phyloP scores from a whole-genome alignment of 2,113 vertebrate genomes.

The Prunella himalayana region DNA sequence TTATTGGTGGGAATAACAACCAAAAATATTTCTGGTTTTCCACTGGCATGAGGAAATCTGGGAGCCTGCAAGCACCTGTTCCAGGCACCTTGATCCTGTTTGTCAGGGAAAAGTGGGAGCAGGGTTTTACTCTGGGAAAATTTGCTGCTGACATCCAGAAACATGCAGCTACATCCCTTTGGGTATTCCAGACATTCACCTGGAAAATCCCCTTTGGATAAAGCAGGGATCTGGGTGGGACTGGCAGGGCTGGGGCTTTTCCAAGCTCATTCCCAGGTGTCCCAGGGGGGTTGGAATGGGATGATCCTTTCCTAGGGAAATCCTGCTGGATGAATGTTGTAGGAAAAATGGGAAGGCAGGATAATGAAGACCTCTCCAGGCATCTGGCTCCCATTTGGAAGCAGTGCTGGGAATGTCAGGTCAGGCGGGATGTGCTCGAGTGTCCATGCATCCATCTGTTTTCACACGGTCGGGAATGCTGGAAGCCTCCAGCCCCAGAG shows the following conservation, averaged over 20 bases:
- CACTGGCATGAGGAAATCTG: rapidly evolving
- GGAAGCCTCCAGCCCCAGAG: slow-evolving; percentile 95
- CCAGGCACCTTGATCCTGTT: background rate
- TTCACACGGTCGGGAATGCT: slow-evolving; percentile 95
- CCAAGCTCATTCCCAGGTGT: background rate
- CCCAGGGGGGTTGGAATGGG: background rate
- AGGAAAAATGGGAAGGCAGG: too few relatives aligned
- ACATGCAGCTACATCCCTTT: rapidly evolving
- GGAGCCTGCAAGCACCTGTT: background rate
- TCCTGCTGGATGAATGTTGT: background rate
- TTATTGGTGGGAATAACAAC: background rate
- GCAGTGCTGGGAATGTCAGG: slow-evolving; percentile 81
- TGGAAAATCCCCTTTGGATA: background rate
- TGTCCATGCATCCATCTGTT: slow-evolving; percentile 98
- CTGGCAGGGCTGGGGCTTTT: background rate
- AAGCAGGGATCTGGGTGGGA: background rate
- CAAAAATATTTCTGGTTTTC: background rate
- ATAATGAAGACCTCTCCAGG: slow-evolving; percentile 78
- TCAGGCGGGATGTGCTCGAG: slow-evolving; percentile 79
- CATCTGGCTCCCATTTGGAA: slow-evolving; percentile 98
- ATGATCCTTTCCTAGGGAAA: background rate
- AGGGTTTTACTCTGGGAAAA: background rate
- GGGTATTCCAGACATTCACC: rapidly evolving
- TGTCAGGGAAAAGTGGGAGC: background rate
- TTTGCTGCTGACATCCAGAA: rapidly evolving